phyloP scores from a whole-genome alignment of 2,888 invertebrate species.

The Gymnoscelis rufifasciata region DNA sequence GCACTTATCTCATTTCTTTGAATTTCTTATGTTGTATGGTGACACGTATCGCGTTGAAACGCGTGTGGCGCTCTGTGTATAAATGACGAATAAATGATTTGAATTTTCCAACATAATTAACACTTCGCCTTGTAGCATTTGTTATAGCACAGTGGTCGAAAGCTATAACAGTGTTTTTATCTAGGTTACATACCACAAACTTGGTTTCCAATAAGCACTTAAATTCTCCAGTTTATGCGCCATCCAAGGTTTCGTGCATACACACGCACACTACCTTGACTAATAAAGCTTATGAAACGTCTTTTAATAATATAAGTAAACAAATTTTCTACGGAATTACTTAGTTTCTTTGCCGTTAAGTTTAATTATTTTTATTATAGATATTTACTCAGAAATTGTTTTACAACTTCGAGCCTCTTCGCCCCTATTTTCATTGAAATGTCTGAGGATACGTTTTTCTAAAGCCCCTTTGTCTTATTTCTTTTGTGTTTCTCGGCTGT shows the following conservation, averaged over 20 bases:
- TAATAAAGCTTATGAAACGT: constrained; percentile 15
- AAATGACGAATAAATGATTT: too few species aligned
- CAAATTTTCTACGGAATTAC: too few species aligned
- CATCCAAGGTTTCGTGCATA: constrained; percentile 33
- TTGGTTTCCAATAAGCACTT: constrained; percentile 32
- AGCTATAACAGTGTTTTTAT: constrained; percentile 35
- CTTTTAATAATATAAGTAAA: not conserved
- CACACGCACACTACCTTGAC: constrained; percentile 5
- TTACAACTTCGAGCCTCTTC: constrained; percentile 45
- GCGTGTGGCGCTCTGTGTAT: too few species aligned
- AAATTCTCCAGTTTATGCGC: constrained; percentile 40
- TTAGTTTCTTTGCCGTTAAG: constrained; percentile 25
- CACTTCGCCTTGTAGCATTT: too few species aligned
- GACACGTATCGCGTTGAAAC: too few species aligned
- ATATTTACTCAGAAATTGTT: constrained; percentile 45
- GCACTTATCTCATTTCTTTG: too few species aligned
- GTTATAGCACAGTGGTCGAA: too few species aligned
- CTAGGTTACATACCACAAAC: constrained; percentile 44
- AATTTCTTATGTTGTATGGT: too few species aligned
- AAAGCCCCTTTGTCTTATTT: constrained; percentile 62
- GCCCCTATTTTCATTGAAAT: constrained; percentile 55
- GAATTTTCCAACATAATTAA: too few species aligned
- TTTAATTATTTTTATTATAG: constrained; percentile 50
- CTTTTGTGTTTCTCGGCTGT: constrained; percentile 56
- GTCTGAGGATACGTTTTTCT: constrained; percentile 62